Conservation (phyloP, 2,113 vertebrate genomes). For the Corythoichthys intestinalis region DNA sequence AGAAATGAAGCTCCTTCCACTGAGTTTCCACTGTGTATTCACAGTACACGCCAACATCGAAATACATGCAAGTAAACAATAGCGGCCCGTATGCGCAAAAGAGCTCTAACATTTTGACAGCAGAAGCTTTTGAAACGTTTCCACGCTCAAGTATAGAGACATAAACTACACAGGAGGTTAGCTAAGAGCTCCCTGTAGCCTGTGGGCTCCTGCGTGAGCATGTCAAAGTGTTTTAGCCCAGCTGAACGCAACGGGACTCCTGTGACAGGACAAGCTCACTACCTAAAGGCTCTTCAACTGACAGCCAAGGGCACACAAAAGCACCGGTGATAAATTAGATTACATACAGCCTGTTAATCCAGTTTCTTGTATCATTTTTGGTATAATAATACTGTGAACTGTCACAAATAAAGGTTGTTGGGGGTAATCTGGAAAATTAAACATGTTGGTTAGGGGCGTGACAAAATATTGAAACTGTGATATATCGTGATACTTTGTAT, state of each 20-base stretch:
- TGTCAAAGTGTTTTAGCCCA: slow-evolving; percentile 34
- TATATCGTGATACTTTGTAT: no score
- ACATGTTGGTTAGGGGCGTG: neutral
- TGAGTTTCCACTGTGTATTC: slow-evolving; percentile 12
- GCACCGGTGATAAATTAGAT: slow-evolving; percentile 8
- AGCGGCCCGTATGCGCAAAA: neutral
- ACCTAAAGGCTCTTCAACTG: slow-evolving; percentile 27
- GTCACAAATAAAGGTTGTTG: neutral
- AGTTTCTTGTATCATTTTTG: neutral
- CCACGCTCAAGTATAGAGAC: slow-evolving; percentile 2
- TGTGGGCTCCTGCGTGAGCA: slow-evolving; percentile 16
- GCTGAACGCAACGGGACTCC: slow-evolving; percentile 23
- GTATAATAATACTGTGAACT: neutral
- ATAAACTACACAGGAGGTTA: slow-evolving; percentile 13
- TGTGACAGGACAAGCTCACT: slow-evolving; percentile 31
- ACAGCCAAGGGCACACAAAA: slow-evolving; percentile 35
- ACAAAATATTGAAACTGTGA: no score
- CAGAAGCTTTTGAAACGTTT: slow-evolving; percentile 6
- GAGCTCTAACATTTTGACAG: neutral
- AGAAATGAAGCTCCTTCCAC: slow-evolving; percentile 22
- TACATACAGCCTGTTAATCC: neutral
- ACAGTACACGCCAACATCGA: slow-evolving; percentile 2
- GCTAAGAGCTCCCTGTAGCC: slow-evolving; percentile 15
- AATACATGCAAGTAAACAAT: slow-evolving; percentile 7
- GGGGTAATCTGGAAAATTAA: neutral